Percentiles rank a stretch among this genome's conserved stretches.
Conservation (phyloP, 2,888 invertebrate species). For the Rhaphigaster nebulosa region DNA sequence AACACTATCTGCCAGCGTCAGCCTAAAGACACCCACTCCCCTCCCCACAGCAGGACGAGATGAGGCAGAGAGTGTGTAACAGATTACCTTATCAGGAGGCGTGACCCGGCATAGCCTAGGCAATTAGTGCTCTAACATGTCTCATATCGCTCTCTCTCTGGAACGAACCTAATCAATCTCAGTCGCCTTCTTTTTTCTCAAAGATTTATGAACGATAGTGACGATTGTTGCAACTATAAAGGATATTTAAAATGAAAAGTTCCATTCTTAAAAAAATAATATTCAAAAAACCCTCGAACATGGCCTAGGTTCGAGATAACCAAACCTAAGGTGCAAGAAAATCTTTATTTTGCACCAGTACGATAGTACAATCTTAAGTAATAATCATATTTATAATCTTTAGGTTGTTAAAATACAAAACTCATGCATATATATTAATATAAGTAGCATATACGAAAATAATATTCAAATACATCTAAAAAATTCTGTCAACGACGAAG, state of each 20-base stretch:
- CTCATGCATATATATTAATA: too few relatives aligned
- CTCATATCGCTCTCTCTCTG: neutral
- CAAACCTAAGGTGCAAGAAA: too few relatives aligned
- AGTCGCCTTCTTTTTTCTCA: neutral
- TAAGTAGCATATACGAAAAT: too few relatives aligned
- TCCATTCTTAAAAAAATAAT: too few relatives aligned
- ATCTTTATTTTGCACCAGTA: too few relatives aligned
- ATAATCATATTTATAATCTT: too few relatives aligned
- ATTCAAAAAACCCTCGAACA: too few relatives aligned
- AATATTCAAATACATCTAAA: too few relatives aligned
- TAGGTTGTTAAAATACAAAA: too few relatives aligned
- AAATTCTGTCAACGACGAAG: too few relatives aligned
- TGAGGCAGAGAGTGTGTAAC: conserved; percentile 15
- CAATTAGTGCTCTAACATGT: neutral
- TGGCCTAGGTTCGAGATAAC: too few relatives aligned
- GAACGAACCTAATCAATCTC: neutral
- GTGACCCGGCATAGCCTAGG: conserved; percentile 4
- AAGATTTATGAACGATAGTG: neutral
- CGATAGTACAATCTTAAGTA: too few relatives aligned
- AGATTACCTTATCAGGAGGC: neutral
- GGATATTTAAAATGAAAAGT: neutral
- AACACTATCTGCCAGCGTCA: neutral
- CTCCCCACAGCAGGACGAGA: neutral
- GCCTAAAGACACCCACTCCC: neutral
- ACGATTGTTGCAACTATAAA: neutral